Evolutionary conservation across 2,888 invertebrate species (phyloP), one percentile per base, ranked within the genome.

Genomic region (Torymus auratus): DNA sequence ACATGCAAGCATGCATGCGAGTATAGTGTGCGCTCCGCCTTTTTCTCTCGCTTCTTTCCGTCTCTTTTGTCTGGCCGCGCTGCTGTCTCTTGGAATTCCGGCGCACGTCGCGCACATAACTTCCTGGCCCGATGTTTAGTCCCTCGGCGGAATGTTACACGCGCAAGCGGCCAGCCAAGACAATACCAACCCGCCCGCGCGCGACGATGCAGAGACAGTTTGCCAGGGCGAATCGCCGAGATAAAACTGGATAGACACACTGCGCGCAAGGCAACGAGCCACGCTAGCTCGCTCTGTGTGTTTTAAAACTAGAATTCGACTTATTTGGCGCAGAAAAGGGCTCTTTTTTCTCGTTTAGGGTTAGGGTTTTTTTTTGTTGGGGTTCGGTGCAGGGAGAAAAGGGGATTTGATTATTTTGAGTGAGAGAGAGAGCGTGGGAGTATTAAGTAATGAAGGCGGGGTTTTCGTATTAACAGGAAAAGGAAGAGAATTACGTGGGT

Each of bases 31-130:
- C 68, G 20, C 55, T 67, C 62, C 67, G 53, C 60, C 67, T 73
- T 68, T 78, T 68, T 61, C 65, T 69, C 74, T 79, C 64, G 60
- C 71, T 15, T 58, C 53, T 73, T 58, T 65, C 52, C 17, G 41
- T 55, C 65, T 58, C 17, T 50, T 68, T 62, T 28, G 55, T 65
- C 50, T 58, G 14, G 14, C n/a, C 7, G 41, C 7, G 7, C n/a
- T 41, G 55, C 64, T 41, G 10, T 76, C 62, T 69, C 15, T 80
- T 75, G 80, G 75, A 73, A 70, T 78, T 81, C 81, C 81, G 55
- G 50, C 15, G 81, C 78, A 81, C 81, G 81, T 81, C 74, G 74
- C 81, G 74, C 74, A 78, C 81, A 74, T 81, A 81, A 81, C 81
- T 81, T 81, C 76, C 72, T 71, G 75, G 71, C 23, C 53, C 15